These are phyloP conservation scores for Tipula vernalis DNA, from an alignment of 2,888 invertebrate species.

Conservation along the genomic window DNA sequence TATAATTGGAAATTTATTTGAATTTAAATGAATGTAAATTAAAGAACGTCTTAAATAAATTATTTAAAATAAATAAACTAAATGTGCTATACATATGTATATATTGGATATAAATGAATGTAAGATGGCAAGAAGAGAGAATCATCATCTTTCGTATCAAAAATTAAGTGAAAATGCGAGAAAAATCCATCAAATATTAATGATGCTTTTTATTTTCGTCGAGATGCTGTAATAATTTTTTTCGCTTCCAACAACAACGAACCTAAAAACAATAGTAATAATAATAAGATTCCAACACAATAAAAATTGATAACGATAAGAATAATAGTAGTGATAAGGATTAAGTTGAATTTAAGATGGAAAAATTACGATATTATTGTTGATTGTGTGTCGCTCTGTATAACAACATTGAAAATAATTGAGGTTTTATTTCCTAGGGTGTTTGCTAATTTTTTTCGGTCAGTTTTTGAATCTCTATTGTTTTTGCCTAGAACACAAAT, in stretches of 20 bases:
- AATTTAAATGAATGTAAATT: neutral
- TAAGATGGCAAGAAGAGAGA: neutral
- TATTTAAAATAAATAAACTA: neutral
- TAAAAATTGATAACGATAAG: neutral
- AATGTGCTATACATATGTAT: neutral
- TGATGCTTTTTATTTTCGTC: neutral
- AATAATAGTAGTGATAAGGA: neutral
- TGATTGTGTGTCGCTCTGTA: neutral
- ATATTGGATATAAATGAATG: neutral
- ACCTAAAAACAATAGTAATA: too few species aligned
- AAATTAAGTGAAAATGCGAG: neutral
- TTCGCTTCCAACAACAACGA: neutral
- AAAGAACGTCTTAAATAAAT: neutral
- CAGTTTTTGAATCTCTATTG: too few species aligned
- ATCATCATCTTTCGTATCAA: neutral
- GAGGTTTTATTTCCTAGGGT: neutral
- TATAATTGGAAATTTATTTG: neutral
- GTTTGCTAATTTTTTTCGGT: neutral
- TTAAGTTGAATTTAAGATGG: neutral
- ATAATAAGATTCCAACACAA: neutral
- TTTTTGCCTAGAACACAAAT: too few species aligned
- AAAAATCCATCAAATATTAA: neutral
- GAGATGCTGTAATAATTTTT: neutral
- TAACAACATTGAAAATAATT: neutral
- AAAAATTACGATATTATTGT: neutral